phyloP scores from a whole-genome alignment of 2,113 vertebrate genomes.

The Laticauda laticaudata region DNA sequence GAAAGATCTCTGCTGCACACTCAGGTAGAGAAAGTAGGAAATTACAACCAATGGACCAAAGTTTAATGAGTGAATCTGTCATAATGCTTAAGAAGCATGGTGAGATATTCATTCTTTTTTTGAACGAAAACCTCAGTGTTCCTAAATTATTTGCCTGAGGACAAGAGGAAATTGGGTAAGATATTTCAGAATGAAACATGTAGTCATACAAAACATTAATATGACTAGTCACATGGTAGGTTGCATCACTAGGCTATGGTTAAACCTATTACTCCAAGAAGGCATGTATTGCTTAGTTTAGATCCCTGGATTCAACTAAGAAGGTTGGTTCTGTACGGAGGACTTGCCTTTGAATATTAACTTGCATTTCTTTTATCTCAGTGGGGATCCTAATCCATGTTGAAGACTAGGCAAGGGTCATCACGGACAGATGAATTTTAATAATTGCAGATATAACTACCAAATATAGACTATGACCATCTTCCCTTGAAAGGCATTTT shows the following conservation, averaged over 20 bases:
- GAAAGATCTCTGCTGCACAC: not conserved
- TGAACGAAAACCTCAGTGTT: not conserved
- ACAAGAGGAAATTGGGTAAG: not conserved
- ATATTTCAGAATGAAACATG: not conserved
- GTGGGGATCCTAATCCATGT: not conserved
- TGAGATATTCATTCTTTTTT: not conserved
- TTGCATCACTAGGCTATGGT: not conserved
- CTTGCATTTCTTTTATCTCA: not conserved
- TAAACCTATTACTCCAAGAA: not conserved
- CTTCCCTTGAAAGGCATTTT: not conserved
- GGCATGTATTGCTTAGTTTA: not conserved
- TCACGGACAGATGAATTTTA: not conserved
- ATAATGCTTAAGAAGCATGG: not conserved
- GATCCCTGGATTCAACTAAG: not conserved
- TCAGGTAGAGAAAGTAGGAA: not conserved
- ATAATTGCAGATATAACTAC: not conserved
- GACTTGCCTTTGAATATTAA: not conserved
- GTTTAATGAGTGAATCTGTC: not conserved
- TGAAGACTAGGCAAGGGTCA: not conserved
- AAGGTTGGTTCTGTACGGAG: not conserved
- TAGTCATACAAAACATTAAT: not conserved
- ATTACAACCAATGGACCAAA: not conserved
- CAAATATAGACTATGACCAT: not conserved
- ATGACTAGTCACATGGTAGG: not conserved
- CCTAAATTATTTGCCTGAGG: not conserved